Evolutionary conservation across 1,140 invertebrate genomes (phyloP).

Genomic region (Aphelinus atriplicis): DNA sequence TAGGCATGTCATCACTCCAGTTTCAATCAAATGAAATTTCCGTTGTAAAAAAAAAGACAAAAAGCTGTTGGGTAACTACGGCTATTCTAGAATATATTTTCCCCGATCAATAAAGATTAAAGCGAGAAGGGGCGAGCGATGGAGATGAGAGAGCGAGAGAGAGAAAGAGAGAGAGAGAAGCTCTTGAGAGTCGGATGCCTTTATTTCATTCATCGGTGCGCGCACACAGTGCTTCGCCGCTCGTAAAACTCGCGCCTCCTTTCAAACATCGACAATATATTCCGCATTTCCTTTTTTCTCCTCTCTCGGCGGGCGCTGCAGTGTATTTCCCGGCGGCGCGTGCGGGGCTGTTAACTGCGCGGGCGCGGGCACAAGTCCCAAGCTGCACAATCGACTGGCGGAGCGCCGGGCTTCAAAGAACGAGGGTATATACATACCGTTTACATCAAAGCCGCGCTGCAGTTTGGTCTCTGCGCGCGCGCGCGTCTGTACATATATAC

Average conservation of each 20-base stretch:
- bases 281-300: constrained; percentile 45
- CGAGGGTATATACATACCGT: constrained; percentile 34
- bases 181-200: constrained; percentile 24
- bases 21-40: no score
- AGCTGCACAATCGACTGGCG: constrained; percentile 23
- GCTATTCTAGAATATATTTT: constrained; percentile 3
- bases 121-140: constrained; percentile 11
- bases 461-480: constrained; percentile 47
- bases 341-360: constrained; percentile 7
- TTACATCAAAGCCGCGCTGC: constrained; percentile 44
- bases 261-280: constrained; percentile 49
- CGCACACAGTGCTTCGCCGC: constrained; percentile 39
- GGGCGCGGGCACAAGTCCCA: constrained; percentile 10
- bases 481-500: background rate
- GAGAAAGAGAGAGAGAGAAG: background rate
- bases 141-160: background rate
- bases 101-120: constrained; percentile 39
- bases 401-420: constrained; percentile 17
- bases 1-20: no score
- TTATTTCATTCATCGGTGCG: constrained; percentile 34
- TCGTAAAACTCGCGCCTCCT: constrained; percentile 56
- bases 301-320: constrained; percentile 42
- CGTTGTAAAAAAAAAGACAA: background rate
- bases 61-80: background rate
- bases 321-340: constrained; percentile 11